phyloP scores from a whole-genome alignment of 2,888 invertebrate species.

The Erebia epiphron region DNA sequence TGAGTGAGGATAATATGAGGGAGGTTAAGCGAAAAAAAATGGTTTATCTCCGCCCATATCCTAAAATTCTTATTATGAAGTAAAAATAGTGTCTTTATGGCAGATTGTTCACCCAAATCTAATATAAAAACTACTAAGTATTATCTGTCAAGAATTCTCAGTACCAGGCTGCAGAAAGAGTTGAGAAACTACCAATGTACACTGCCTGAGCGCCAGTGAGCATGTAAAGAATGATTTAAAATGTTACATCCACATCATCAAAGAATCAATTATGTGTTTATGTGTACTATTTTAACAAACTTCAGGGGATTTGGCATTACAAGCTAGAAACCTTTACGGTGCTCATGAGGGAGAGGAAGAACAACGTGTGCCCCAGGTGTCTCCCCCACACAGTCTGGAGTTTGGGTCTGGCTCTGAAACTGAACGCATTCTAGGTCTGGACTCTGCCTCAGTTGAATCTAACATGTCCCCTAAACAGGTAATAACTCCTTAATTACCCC shows the following conservation, averaged over 20 bases:
- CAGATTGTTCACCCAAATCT: too few species aligned
- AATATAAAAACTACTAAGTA: too few species aligned
- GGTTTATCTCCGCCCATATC: too few species aligned
- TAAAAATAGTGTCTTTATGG: too few species aligned
- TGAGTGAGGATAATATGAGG: too few species aligned
- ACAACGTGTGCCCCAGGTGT: conserved; percentile 90
- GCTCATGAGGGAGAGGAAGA: conserved; percentile 86
- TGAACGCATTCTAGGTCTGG: conserved; percentile 93
- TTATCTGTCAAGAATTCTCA: too few species aligned
- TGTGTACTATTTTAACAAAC: background rate
- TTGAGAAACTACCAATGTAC: too few species aligned
- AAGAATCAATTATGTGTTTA: background rate
- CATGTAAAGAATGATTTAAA: too few species aligned
- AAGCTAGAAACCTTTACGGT: conserved; percentile 74
- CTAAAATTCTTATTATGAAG: too few species aligned
- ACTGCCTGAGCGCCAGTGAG: too few species aligned
- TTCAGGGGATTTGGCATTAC: conserved; percentile 74
- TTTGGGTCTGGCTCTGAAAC: conserved; percentile 89
- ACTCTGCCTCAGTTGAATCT: conserved; percentile 89
- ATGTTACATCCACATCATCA: background rate
- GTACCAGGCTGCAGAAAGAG: too few species aligned
- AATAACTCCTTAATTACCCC: conserved; percentile 20
- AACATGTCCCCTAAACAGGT: conserved; percentile 93
- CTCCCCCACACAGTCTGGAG: conserved; percentile 89
- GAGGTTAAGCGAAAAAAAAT: too few species aligned